A percentile compares a stretch with the other conserved stretches of the same genome.
Evolutionary conservation across 2,797 vertebrate species (phyloP).

Genomic region (Botia almorhae): DNA sequence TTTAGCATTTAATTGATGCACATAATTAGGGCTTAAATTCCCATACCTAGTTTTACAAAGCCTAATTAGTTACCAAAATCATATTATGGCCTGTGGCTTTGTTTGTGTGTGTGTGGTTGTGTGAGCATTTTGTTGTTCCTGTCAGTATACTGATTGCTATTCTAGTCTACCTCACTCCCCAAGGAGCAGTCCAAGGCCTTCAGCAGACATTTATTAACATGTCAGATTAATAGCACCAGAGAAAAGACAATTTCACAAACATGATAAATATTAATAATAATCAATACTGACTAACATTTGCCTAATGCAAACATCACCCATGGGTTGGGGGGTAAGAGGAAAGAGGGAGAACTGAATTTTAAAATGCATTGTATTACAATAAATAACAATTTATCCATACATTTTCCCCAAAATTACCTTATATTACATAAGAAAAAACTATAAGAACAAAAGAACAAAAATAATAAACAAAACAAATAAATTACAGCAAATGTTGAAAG

Average conservation of each 20-base stretch:
- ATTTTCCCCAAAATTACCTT: too few relatives aligned
- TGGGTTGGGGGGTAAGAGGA: conserved; percentile 54
- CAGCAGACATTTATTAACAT: conserved; percentile 85
- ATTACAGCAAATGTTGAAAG: too few relatives aligned
- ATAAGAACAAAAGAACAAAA: too few relatives aligned
- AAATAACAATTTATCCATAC: too few relatives aligned
- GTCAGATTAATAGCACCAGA: conserved; percentile 88
- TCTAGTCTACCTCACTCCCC: conserved; percentile 71
- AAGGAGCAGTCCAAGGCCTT: conserved; percentile 73
- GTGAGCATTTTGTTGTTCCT: conserved; percentile 41
- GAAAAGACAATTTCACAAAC: conserved; percentile 85
- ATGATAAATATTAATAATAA: conserved; percentile 95
- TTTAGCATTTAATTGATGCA: conserved; percentile 50
- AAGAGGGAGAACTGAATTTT: not conserved
- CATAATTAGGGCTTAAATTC: conserved; percentile 55
- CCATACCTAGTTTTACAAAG: conserved; percentile 55
- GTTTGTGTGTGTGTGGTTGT: conserved; percentile 15
- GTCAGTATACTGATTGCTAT: conserved; percentile 78
- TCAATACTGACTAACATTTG: conserved; percentile 87
- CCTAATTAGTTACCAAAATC: conserved; percentile 59
- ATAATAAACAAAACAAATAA: too few relatives aligned
- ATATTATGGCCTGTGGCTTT: conserved; percentile 48
- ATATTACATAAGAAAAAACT: too few relatives aligned
- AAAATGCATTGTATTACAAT: too few relatives aligned
- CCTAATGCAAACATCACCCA: conserved; percentile 78